phyloP scores from a whole-genome alignment of 2,888 invertebrate species.

The Subacronicta megacephala region DNA sequence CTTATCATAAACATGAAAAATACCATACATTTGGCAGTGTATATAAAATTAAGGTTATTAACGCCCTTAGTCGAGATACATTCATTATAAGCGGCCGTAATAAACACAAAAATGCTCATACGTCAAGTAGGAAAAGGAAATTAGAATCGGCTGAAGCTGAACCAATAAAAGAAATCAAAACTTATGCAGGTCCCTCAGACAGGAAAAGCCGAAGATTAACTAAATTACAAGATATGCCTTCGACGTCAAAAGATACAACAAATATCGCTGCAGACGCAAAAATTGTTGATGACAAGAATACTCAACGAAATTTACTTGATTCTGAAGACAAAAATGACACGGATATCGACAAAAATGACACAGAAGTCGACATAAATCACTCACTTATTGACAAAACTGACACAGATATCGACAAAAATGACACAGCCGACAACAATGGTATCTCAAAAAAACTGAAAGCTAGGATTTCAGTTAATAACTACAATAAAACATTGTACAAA shows the following conservation, averaged over 20 bases:
- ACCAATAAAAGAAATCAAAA: background rate
- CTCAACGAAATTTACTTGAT: too few species aligned
- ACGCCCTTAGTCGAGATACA: background rate
- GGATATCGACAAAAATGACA: too few species aligned
- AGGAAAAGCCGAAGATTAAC: background rate
- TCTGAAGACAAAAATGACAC: too few species aligned
- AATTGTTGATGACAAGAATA: too few species aligned
- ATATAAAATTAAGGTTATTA: conserved; percentile 34
- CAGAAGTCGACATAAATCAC: too few species aligned
- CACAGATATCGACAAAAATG: too few species aligned
- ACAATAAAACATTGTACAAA: conserved; percentile 20
- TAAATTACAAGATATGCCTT: background rate
- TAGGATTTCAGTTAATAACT: conserved; percentile 10
- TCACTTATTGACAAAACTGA: too few species aligned
- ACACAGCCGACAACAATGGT: too few species aligned
- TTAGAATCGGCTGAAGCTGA: background rate
- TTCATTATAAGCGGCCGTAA: conserved; percentile 23
- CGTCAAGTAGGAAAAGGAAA: conserved; percentile 10
- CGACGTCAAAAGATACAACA: conserved; percentile 8
- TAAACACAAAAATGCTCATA: background rate
- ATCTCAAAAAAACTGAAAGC: conserved; percentile 18
- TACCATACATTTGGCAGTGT: conserved; percentile 11
- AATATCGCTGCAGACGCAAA: background rate
- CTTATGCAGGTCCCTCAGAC: background rate
- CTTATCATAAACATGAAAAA: conserved; percentile 10